phyloP scores from a whole-genome alignment of 2,797 vertebrate genomes.

The Tamandua tetradactyla region DNA sequence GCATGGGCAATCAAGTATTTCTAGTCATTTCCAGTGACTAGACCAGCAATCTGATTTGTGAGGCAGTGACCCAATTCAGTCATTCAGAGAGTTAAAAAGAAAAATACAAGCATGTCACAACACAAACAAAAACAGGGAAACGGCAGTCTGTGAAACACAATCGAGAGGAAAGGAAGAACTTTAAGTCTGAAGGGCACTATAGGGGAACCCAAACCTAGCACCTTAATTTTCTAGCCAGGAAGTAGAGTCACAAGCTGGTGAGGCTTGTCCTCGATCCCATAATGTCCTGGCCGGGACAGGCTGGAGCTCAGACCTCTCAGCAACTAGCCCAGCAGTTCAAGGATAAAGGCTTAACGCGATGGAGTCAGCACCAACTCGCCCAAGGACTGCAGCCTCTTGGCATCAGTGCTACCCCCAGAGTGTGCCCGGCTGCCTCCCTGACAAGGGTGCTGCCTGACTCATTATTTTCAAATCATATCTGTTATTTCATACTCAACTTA shows the following conservation, averaged over 20 bases:
- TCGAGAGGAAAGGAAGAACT: neutral
- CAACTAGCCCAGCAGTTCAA: neutral
- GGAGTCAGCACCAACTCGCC: accelerated
- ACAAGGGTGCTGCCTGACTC: neutral
- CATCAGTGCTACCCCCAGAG: neutral
- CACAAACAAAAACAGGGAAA: neutral
- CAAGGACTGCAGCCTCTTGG: neutral
- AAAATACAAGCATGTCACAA: slow-evolving; percentile 55
- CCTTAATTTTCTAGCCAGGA: neutral
- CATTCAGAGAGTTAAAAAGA: slow-evolving; percentile 59
- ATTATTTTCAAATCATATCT: neutral
- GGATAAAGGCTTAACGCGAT: neutral
- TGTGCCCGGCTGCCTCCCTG: neutral
- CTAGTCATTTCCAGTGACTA: slow-evolving; percentile 52
- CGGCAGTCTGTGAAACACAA: neutral
- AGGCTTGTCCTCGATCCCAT: neutral
- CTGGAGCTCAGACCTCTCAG: neutral
- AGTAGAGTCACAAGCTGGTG: neutral
- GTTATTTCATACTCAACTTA: slow-evolving; percentile 28
- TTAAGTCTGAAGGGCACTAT: neutral
- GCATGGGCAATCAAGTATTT: neutral
- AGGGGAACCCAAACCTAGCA: neutral
- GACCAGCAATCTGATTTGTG: slow-evolving; percentile 27
- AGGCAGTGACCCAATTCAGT: slow-evolving; percentile 71
- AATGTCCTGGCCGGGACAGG: neutral